A percentile compares a stretch with the other conserved stretches of the same genome.
Conservation (phyloP, 2,797 vertebrate species). For the Gila robusta region DNA sequence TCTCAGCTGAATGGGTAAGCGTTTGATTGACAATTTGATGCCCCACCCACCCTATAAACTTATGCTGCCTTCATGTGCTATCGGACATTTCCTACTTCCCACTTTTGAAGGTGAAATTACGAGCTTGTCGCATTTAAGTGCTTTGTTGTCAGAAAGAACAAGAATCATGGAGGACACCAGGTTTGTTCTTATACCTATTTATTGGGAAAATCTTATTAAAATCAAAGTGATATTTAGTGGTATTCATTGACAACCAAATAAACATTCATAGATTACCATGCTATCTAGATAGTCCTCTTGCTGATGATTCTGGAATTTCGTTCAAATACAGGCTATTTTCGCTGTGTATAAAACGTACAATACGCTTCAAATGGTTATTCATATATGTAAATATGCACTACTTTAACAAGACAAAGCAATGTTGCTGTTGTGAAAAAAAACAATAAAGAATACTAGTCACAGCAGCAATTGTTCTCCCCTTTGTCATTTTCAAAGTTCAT, state of each 20-base stretch:
- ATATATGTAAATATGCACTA: too few relatives aligned
- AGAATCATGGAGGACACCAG: neutral
- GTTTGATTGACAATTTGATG: constrained; percentile 19
- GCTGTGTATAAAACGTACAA: neutral
- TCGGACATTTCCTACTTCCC: neutral
- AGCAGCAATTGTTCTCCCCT: too few relatives aligned
- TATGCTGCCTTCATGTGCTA: neutral
- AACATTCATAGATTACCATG: neutral
- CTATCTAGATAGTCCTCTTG: neutral
- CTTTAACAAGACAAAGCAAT: too few relatives aligned
- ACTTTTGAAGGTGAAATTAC: neutral
- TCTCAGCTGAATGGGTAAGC: constrained; percentile 94
- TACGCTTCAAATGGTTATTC: neutral
- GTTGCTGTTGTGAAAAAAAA: too few relatives aligned
- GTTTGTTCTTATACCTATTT: neutral
- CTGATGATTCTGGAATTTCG: neutral
- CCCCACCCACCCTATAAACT: neutral
- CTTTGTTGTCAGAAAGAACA: neutral
- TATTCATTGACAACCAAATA: neutral
- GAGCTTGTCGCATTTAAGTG: neutral
- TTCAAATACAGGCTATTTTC: neutral
- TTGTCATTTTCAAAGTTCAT: too few relatives aligned
- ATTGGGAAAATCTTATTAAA: neutral
- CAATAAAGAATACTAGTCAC: too few relatives aligned
- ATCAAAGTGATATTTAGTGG: neutral